A percentile compares a stretch with the other conserved stretches of the same genome.
Evolutionary conservation across 2,113 vertebrate genomes (phyloP).

Genomic region (Tonatia bakeri): DNA sequence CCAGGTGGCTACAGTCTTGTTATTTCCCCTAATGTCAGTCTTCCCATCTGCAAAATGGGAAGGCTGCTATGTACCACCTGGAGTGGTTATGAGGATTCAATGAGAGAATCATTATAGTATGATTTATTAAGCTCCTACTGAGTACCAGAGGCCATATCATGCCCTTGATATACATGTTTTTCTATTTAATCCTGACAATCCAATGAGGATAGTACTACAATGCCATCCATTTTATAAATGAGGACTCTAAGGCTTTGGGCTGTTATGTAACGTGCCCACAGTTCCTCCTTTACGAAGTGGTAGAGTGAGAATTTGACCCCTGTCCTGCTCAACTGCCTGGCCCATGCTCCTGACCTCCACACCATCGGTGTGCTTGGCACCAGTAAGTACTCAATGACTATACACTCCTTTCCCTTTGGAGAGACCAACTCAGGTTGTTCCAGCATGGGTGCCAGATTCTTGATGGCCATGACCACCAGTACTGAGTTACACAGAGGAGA

Average conservation of each 20-base stretch:
- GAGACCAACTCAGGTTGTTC: not conserved
- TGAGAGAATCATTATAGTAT: not conserved
- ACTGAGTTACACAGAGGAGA: not conserved
- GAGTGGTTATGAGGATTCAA: not conserved
- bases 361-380: not conserved
- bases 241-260: not conserved
- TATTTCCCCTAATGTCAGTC: not conserved
- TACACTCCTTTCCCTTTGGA: not conserved
- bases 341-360: not conserved
- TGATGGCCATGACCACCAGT: not conserved
- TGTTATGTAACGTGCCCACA: slow-evolving; percentile 37
- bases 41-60: not conserved
- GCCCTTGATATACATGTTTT: not conserved
- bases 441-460: not conserved
- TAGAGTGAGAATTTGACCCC: not conserved
- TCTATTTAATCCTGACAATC: not conserved
- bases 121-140: not conserved
- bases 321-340: not conserved
- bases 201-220: not conserved
- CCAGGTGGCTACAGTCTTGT: not conserved
- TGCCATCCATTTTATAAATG: slow-evolving; percentile 17
- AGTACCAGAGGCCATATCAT: not conserved
- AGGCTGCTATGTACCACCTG: not conserved
- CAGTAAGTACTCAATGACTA: not conserved
- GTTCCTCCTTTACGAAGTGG: not conserved